Conservation (phyloP, 1,140 invertebrate genomes). For the Thalassaphorura encarpata region DNA sequence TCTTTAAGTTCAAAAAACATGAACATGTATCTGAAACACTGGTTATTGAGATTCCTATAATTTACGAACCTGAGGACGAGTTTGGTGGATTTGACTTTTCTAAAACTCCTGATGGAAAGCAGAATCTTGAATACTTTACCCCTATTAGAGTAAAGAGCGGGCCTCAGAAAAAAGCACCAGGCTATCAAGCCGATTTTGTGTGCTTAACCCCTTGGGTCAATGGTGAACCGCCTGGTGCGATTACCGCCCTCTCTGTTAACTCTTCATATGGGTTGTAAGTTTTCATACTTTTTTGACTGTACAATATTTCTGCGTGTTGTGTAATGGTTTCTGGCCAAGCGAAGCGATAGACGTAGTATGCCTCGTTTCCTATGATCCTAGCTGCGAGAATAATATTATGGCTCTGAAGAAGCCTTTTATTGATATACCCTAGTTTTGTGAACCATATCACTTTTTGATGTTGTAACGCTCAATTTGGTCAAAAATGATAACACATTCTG, state of each 20-base stretch:
- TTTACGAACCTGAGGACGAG: slow-evolving; percentile 69
- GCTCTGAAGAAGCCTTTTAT: too few relatives aligned
- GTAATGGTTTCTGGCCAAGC: too few relatives aligned
- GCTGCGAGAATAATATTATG: too few relatives aligned
- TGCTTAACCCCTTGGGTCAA: slow-evolving; percentile 77
- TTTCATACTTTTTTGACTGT: slow-evolving; percentile 4
- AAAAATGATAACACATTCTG: too few relatives aligned
- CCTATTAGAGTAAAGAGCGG: slow-evolving; percentile 64
- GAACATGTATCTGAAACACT: slow-evolving; percentile 74
- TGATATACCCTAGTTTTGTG: too few relatives aligned
- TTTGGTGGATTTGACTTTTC: slow-evolving; percentile 34
- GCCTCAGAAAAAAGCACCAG: slow-evolving; percentile 65
- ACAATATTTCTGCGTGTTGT: too few relatives aligned
- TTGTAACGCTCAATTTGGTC: too few relatives aligned
- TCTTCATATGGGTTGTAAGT: slow-evolving; percentile 86
- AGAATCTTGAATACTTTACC: slow-evolving; percentile 40
- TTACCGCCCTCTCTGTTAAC: slow-evolving; percentile 83
- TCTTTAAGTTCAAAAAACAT: slow-evolving; percentile 89
- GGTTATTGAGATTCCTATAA: slow-evolving; percentile 79
- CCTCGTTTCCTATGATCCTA: too few relatives aligned
- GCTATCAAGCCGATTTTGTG: slow-evolving; percentile 90
- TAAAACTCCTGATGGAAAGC: slow-evolving; percentile 18
- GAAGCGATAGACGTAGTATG: too few relatives aligned
- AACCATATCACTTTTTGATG: too few relatives aligned
- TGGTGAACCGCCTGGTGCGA: slow-evolving; percentile 65